Evolutionary conservation across 2,113 vertebrate genomes (phyloP), one percentile per base, ranked within the genome.

Genomic region (Scophthalmus maximus): DNA sequence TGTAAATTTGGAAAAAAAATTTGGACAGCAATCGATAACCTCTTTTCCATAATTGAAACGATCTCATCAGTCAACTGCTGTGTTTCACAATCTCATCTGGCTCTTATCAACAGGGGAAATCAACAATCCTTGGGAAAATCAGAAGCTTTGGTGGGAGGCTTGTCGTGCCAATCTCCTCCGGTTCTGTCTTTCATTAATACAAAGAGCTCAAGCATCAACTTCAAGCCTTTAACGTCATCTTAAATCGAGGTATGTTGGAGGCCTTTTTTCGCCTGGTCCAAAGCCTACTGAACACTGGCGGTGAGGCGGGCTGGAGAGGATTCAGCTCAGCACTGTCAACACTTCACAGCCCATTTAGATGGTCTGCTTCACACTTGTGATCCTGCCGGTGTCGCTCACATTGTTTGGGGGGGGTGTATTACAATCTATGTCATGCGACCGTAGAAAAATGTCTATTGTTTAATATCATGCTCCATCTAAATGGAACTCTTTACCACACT

Each of bases 261-360:
- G 56, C 38, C 2, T 44, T 56, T 66, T 23, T 42, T 14, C 58
- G 66, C 9, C 61, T 57, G n/a, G 40, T 15, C 20, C 11, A 65
- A 59, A 25, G 38, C 27, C n/a, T 44, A 23, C 44, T 25, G 46
- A 20, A 55, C 47, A 64, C n/a, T 30, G 29, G 29, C 23, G 22
- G 27, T 7, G 4, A 20, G 10, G 18, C 20, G 38, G 23, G 15
- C 0, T 38, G 27, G 34, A 29, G 68, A 23, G n/a, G 60, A 20
- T 14, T 50, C 52, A 63, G 44, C 57, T 55, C 0, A 0, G 65
- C 29, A 68, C 60, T 64, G 68, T 79, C 63, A 72, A 78, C 76
- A 77, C 62, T 81, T 78, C 70, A 73, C 72, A 72, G 44, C 38
- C 72, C 60, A 72, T 85, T 79, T 77, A 50, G 60, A 56, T 0